Evolutionary conservation across 2,797 vertebrate genomes (phyloP).

Genomic region (Lacerta bilineata): DNA sequence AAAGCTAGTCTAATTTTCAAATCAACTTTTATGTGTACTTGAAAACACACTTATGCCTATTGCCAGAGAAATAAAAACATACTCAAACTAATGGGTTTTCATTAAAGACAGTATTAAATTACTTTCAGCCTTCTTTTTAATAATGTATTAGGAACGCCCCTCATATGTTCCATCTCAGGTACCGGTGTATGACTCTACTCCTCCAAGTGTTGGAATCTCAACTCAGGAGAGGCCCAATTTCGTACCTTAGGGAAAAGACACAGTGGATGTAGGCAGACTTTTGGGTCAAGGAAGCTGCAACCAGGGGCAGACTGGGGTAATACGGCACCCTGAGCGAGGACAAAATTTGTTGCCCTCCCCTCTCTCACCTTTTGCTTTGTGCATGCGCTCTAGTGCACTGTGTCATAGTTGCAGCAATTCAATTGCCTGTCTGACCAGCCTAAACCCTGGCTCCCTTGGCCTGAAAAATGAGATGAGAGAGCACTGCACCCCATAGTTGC

Average conservation of each 20-base stretch:
- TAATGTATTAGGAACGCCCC: background rate
- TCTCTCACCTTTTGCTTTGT: no score
- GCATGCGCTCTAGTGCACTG: no score
- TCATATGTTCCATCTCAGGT: background rate
- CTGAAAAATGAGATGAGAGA: no score
- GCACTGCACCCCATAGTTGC: no score
- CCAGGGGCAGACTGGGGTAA: no score
- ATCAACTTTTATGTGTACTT: background rate
- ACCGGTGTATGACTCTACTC: no score
- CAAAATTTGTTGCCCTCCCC: no score
- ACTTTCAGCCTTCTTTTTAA: background rate
- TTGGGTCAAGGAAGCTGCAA: background rate
- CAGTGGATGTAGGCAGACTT: background rate
- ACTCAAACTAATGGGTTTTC: background rate
- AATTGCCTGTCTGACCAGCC: no score
- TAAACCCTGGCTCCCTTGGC: no score
- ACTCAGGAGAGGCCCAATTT: background rate
- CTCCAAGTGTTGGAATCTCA: background rate
- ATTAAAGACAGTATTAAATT: slow-evolving; percentile 3
- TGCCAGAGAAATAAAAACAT: background rate
- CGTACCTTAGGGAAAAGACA: background rate
- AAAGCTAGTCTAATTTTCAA: slow-evolving; percentile 10
- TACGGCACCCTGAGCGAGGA: no score
- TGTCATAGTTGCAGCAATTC: no score
- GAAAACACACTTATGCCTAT: background rate